Conservation (phyloP, 2,888 invertebrate genomes). For the Ptychoptera contaminata region DNA sequence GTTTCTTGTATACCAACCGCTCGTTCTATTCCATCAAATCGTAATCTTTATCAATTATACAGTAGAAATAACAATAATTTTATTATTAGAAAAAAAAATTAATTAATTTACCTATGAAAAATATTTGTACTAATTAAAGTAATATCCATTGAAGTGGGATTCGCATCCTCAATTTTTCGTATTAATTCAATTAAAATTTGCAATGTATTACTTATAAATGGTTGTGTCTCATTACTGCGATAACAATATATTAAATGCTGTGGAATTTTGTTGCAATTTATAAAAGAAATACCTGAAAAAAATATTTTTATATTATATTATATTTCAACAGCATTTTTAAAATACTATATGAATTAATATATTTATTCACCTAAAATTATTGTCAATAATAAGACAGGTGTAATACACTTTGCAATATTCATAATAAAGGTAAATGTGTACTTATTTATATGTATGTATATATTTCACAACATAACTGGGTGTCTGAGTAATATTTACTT, state of each 20-base stretch:
- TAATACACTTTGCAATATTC: no score
- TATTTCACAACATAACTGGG: no score
- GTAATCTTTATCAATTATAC: constrained; percentile 28
- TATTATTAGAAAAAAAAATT: neutral
- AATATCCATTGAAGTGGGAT: constrained; percentile 36
- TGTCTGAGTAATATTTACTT: no score
- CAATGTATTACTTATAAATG: constrained; percentile 39
- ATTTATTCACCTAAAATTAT: no score
- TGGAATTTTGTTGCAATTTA: constrained; percentile 31
- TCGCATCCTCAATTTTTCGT: constrained; percentile 39
- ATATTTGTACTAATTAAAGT: constrained; percentile 38
- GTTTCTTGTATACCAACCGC: constrained; percentile 31
- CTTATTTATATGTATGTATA: no score
- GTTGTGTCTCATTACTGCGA: constrained; percentile 31
- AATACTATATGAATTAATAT: no score
- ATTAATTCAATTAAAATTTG: constrained; percentile 43
- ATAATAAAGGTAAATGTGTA: no score
- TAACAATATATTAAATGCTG: constrained; percentile 42
- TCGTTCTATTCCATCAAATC: constrained; percentile 44
- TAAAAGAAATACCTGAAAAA: no score
- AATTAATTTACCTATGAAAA: constrained; percentile 24
- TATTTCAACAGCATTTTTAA: no score
- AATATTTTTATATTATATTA: no score
- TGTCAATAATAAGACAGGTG: no score
- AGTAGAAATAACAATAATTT: no score